Conservation (phyloP, 2,888 invertebrate genomes). For the Rhaphigaster nebulosa region DNA sequence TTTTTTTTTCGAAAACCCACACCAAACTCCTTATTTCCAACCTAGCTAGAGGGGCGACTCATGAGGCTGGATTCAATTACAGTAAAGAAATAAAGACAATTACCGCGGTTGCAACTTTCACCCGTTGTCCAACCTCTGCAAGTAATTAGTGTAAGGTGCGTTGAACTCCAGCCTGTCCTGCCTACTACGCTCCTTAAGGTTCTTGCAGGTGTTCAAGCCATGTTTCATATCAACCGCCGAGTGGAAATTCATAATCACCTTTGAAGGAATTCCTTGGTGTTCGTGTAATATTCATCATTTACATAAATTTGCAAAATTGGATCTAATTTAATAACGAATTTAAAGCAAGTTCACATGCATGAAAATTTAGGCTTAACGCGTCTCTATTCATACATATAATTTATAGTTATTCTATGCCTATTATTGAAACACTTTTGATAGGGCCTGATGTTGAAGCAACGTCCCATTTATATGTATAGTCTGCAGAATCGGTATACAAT, state of each 20-base stretch:
- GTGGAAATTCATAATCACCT: background rate
- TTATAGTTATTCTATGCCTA: too few relatives aligned
- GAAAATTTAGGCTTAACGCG: too few relatives aligned
- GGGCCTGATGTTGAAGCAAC: too few relatives aligned
- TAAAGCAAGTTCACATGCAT: too few relatives aligned
- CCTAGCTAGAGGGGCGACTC: background rate
- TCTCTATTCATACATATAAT: too few relatives aligned
- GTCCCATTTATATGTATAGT: too few relatives aligned
- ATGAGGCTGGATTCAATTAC: background rate
- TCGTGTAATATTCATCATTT: background rate
- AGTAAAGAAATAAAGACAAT: background rate
- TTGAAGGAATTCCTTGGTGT: background rate
- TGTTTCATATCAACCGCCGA: background rate
- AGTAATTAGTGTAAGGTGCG: constrained; percentile 23
- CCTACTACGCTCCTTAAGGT: background rate
- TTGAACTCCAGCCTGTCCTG: constrained; percentile 18
- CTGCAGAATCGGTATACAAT: too few relatives aligned
- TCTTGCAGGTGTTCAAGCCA: constrained; percentile 2
- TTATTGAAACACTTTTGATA: too few relatives aligned
- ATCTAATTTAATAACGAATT: background rate
- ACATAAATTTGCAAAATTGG: background rate
- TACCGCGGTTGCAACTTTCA: background rate
- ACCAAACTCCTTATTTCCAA: background rate
- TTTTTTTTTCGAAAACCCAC: too few relatives aligned
- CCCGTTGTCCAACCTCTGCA: constrained; percentile 34